Evolutionary conservation across 2,113 vertebrate genomes (phyloP).

Genomic region (Ophiodon elongatus): DNA sequence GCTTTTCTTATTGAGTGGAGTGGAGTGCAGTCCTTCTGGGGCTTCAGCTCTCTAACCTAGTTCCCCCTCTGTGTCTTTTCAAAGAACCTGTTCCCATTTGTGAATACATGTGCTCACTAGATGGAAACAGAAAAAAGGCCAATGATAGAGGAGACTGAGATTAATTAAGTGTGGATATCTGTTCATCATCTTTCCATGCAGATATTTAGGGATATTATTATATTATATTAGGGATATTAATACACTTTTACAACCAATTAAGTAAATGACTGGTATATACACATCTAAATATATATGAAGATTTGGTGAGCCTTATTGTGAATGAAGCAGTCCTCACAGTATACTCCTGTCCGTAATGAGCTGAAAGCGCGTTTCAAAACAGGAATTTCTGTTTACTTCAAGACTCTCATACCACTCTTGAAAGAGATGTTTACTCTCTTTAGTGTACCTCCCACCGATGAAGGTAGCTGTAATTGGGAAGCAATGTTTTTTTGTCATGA

Average conservation of each 20-base stretch:
- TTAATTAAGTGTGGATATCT: constrained; percentile 58
- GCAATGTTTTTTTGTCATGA: constrained; percentile 52
- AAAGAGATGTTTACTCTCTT: constrained; percentile 46
- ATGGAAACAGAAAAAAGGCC: constrained; percentile 79
- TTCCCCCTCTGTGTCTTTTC: constrained; percentile 86
- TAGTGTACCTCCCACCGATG: constrained; percentile 42
- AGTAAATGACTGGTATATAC: neutral
- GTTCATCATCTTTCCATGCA: constrained; percentile 39
- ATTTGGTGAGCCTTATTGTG: constrained; percentile 6
- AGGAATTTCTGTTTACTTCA: constrained; percentile 30
- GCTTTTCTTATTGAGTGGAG: constrained; percentile 86
- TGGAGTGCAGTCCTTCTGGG: constrained; percentile 85
- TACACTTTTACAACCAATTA: neutral
- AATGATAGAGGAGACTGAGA: constrained; percentile 21
- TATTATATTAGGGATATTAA: neutral
- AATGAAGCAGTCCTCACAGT: constrained; percentile 1
- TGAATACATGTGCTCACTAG: constrained; percentile 64
- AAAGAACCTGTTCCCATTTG: constrained; percentile 75
- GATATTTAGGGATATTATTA: neutral
- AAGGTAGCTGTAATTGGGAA: constrained; percentile 65
- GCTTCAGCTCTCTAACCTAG: constrained; percentile 87
- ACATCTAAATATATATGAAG: neutral
- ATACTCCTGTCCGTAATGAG: constrained; percentile 33
- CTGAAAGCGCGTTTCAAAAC: constrained; percentile 30
- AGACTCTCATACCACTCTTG: constrained; percentile 31